Percentiles rank a stretch among this genome's conserved stretches.
phyloP scores from a whole-genome alignment of 2,113 vertebrate genomes.

The Melospiza georgiana region DNA sequence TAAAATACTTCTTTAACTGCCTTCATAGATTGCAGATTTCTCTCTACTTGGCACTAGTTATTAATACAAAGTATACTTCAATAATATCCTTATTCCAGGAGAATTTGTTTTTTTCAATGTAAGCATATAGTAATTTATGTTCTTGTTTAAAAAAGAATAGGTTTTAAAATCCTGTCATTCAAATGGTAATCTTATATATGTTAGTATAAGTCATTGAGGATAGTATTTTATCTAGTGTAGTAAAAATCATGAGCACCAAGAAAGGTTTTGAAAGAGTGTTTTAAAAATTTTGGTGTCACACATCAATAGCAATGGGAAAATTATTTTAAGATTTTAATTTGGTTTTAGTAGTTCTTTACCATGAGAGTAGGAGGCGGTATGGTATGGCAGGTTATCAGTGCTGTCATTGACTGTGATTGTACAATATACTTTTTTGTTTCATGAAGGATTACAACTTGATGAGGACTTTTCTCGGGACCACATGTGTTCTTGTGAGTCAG shows the following conservation, averaged over 20 bases:
- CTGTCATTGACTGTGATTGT: neutral
- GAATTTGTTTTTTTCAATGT: neutral
- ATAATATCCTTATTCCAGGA: neutral
- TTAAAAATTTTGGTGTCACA: neutral
- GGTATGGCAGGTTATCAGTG: neutral
- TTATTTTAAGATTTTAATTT: neutral
- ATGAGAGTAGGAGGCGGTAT: neutral
- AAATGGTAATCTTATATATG: neutral
- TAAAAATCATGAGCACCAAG: neutral
- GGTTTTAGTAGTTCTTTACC: neutral
- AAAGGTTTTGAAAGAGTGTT: neutral
- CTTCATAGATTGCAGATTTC: neutral
- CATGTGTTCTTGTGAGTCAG: accelerated
- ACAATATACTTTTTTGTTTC: neutral
- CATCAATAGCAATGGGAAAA: neutral
- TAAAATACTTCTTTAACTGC: neutral
- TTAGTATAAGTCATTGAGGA: neutral
- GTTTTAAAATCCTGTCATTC: neutral
- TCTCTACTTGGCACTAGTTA: neutral
- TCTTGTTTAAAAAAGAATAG: neutral
- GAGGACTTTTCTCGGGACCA: neutral
- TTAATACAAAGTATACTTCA: neutral
- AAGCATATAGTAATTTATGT: neutral
- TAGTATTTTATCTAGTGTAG: neutral
- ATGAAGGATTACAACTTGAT: neutral